Percentiles rank a stretch among this genome's conserved stretches.
These are phyloP conservation scores for Stratiomys singularior DNA, from an alignment of 2,888 invertebrate genomes.

Conservation along the genomic window DNA sequence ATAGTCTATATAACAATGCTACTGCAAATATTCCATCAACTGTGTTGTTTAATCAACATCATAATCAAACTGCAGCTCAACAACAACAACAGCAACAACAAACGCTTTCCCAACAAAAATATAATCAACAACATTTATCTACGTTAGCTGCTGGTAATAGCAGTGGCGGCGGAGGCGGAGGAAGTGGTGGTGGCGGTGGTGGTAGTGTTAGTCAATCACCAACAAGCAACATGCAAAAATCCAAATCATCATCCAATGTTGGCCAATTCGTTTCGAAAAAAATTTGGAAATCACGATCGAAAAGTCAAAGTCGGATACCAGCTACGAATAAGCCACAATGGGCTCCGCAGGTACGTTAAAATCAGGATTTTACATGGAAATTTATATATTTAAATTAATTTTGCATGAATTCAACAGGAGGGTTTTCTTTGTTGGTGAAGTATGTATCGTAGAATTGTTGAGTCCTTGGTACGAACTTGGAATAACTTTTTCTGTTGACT, in stretches of 20 bases:
- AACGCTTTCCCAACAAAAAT: slow-evolving; percentile 64
- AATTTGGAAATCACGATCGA: slow-evolving; percentile 86
- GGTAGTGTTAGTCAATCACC: slow-evolving; percentile 57
- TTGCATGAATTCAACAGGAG: too few relatives aligned
- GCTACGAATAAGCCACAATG: slow-evolving; percentile 67
- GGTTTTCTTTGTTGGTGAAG: too few relatives aligned
- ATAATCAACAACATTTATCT: slow-evolving; percentile 65
- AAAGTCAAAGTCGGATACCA: slow-evolving; percentile 77
- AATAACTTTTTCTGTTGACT: too few relatives aligned
- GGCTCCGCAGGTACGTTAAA: slow-evolving; percentile 85
- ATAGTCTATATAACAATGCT: slow-evolving; percentile 46
- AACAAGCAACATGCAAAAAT: slow-evolving; percentile 83
- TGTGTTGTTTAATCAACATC: slow-evolving; percentile 40
- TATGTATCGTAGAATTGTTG: too few relatives aligned
- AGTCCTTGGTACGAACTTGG: too few relatives aligned
- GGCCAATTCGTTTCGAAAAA: slow-evolving; percentile 86
- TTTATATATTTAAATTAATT: too few relatives aligned
- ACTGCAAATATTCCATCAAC: slow-evolving; percentile 55
- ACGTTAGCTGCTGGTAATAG: slow-evolving; percentile 59
- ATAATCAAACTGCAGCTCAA: slow-evolving; percentile 57
- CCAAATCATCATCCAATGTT: slow-evolving; percentile 88
- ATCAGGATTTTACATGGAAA: too few relatives aligned
- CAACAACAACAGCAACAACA: slow-evolving; percentile 68
- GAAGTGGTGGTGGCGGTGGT: slow-evolving; percentile 60
- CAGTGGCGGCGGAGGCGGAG: slow-evolving; percentile 63